Conservation (phyloP, 2,888 invertebrate genomes). For the Anoplius nigerrimus region DNA sequence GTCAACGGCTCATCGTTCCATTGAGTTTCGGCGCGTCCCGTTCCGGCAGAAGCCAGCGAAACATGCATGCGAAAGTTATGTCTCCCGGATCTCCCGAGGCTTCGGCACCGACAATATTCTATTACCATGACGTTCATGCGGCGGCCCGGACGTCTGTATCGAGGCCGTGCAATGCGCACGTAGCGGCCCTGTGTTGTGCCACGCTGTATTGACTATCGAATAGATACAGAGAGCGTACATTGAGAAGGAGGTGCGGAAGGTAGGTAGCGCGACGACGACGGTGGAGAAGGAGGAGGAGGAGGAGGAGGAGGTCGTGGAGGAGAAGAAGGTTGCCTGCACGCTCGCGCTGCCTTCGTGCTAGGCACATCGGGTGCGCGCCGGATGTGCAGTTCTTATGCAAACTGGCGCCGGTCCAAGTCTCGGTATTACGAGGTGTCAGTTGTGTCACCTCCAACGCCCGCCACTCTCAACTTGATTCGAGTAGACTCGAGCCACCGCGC, state of each 20-base stretch:
- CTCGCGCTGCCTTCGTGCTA: conserved; percentile 34
- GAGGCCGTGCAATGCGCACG: conserved; percentile 34
- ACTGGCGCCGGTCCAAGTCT: conserved; percentile 69
- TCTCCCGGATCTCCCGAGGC: conserved; percentile 33
- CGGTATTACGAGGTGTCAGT: conserved; percentile 71
- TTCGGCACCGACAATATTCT: conserved; percentile 45
- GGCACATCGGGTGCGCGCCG: conserved; percentile 57
- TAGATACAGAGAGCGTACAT: conserved; percentile 45
- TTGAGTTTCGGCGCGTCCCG: no score
- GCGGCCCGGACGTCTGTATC: conserved; percentile 6
- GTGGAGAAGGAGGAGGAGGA: conserved; percentile 17
- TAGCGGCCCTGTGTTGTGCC: conserved; percentile 51
- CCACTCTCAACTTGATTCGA: conserved; percentile 52
- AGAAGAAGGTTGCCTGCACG: conserved; percentile 22
- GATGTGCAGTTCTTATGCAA: conserved; percentile 71
- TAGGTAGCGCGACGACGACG: background rate
- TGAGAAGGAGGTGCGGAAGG: no score
- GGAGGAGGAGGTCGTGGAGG: conserved; percentile 24
- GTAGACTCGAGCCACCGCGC: conserved; percentile 34
- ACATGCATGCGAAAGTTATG: conserved; percentile 9
- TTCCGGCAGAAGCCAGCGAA: background rate
- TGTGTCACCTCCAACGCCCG: conserved; percentile 59
- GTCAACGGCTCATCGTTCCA: no score
- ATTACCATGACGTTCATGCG: conserved; percentile 39
- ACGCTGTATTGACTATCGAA: conserved; percentile 64